phyloP scores from a whole-genome alignment of 1,140 invertebrate genomes.

The Laodelphax striatellus region DNA sequence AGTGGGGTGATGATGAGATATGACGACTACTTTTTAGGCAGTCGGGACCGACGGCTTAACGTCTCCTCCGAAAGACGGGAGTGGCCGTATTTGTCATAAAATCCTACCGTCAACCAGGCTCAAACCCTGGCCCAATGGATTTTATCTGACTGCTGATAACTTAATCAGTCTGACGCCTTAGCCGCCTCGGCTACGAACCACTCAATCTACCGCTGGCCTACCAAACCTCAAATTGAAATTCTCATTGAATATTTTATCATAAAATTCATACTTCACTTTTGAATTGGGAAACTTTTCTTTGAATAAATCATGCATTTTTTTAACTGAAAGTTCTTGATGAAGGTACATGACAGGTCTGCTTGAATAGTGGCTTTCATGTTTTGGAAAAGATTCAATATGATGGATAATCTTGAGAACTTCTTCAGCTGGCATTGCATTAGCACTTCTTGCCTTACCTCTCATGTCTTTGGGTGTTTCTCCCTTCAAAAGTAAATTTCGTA shows the following conservation, averaged over 20 bases:
- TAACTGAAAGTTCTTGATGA: slow-evolving; percentile 24
- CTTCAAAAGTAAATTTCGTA: not conserved
- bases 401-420: slow-evolving; percentile 8
- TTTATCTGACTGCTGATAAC: too few relatives aligned
- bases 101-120: too few relatives aligned
- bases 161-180: too few relatives aligned
- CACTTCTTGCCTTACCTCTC: slow-evolving; percentile 9
- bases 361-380: slow-evolving; percentile 11
- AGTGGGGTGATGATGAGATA: too few relatives aligned
- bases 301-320: slow-evolving; percentile 27
- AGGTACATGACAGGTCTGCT: slow-evolving; percentile 24
- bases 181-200: too few relatives aligned
- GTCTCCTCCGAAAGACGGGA: too few relatives aligned
- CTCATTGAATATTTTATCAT: slow-evolving; percentile 24
- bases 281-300: slow-evolving; percentile 20
- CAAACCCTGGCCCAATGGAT: too few relatives aligned
- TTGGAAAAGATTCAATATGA: slow-evolving; percentile 11
- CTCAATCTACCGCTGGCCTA: slow-evolving; percentile 23
- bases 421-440: slow-evolving; percentile 10
- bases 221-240: slow-evolving; percentile 24
- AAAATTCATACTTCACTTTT: slow-evolving; percentile 25
- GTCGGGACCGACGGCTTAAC: too few relatives aligned
- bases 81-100: too few relatives aligned
- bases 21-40: too few relatives aligned
- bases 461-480: slow-evolving; percentile 9